Conservation (phyloP, 2,797 vertebrate species). For the Natrix natrix region DNA sequence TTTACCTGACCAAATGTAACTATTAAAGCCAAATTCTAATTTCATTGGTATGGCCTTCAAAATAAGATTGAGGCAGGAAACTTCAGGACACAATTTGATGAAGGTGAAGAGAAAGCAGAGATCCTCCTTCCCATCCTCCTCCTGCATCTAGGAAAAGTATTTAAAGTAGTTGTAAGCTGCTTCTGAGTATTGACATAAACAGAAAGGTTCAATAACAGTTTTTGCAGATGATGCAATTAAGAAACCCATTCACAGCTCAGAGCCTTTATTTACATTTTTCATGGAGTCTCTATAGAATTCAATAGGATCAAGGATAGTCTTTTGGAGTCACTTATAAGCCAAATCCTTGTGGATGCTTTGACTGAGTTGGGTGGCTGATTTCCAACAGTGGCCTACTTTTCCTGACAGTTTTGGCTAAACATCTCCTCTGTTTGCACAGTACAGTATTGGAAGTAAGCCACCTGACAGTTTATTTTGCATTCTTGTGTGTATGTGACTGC, state of each 20-base stretch:
- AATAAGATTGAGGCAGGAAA: neutral
- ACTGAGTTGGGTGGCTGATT: neutral
- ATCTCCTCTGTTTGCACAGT: neutral
- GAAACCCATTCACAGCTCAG: neutral
- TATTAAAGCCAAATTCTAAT: neutral
- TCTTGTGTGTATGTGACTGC: neutral
- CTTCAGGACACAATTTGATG: neutral
- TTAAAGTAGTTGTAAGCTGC: neutral
- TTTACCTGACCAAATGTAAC: neutral
- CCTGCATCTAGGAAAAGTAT: neutral
- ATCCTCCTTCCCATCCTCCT: neutral
- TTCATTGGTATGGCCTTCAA: neutral
- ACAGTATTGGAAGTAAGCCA: neutral
- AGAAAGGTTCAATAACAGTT: neutral
- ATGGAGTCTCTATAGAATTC: neutral
- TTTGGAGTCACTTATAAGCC: slow-evolving; percentile 4
- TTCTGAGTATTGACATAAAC: neutral
- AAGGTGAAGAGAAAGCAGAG: neutral
- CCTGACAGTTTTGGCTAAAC: neutral
- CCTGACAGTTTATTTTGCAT: neutral
- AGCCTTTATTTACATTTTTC: neutral
- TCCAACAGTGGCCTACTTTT: neutral
- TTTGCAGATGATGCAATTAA: neutral
- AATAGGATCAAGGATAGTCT: slow-evolving; percentile 5
- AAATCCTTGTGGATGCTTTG: slow-evolving; percentile 11